Evolutionary conservation across 92 coral and sea anemone species (phyloP).

Genomic region (Umimayanthus kanabou): DNA sequence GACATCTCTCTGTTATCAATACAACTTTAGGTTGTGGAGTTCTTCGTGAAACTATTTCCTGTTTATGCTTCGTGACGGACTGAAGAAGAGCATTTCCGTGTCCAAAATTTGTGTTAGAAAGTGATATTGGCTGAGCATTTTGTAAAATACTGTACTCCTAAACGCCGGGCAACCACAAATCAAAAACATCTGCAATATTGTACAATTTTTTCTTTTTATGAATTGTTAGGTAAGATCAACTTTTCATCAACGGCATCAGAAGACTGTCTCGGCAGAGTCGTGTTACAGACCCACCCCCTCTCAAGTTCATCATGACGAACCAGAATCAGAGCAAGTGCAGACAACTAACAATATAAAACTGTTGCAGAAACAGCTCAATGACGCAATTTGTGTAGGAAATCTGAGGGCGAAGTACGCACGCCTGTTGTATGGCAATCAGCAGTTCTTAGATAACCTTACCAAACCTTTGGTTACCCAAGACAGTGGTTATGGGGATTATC

Average conservation of each 20-base stretch:
- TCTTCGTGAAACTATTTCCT: too few relatives aligned
- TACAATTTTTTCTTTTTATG: neutral
- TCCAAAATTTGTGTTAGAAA: too few relatives aligned
- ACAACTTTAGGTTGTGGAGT: too few relatives aligned
- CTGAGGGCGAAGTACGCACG: constrained; percentile 18
- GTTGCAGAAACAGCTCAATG: constrained; percentile 32
- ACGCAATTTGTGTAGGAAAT: constrained; percentile 27
- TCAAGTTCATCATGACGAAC: neutral
- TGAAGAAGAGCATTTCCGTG: too few relatives aligned
- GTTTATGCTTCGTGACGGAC: too few relatives aligned
- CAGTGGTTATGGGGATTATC: neutral
- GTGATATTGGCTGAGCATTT: too few relatives aligned
- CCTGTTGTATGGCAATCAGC: constrained; percentile 6
- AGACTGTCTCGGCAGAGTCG: neutral
- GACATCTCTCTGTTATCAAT: too few relatives aligned
- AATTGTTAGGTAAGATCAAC: neutral
- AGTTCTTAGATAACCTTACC: neutral
- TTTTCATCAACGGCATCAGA: neutral
- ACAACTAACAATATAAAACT: constrained; percentile 6
- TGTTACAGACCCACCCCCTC: neutral
- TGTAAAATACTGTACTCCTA: too few relatives aligned
- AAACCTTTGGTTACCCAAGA: neutral
- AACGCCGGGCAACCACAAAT: too few relatives aligned
- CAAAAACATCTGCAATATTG: neutral
- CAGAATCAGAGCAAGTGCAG: neutral